A percentile compares a stretch with the other conserved stretches of the same genome.
Evolutionary conservation across 2,888 invertebrate genomes (phyloP).

Genomic region (Drepana falcataria): DNA sequence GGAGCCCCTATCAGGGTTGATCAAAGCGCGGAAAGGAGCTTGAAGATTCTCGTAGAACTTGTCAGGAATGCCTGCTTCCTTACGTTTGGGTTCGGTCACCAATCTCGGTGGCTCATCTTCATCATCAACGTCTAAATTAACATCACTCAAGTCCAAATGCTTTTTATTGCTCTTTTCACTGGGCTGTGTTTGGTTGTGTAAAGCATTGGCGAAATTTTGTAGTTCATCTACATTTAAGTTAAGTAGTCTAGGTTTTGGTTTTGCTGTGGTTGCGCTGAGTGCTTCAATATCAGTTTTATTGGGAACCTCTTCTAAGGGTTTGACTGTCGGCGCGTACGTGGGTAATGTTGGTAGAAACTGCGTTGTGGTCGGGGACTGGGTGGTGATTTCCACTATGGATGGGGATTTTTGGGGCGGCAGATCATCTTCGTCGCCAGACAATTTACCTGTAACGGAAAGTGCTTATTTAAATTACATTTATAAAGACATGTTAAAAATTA

Average conservation of each 20-base stretch:
- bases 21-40: constrained; percentile 57
- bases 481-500: constrained; percentile 14
- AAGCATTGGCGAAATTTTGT: constrained; percentile 60
- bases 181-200: constrained; percentile 61
- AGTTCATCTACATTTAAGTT: constrained; percentile 65
- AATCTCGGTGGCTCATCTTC: constrained; percentile 61
- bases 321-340: constrained; percentile 9
- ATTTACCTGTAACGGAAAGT: constrained; percentile 51
- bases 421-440: constrained; percentile 56
- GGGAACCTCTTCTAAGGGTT: neutral
- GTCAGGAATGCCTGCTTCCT: constrained; percentile 42
- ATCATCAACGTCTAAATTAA: constrained; percentile 83
- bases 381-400: constrained; percentile 9
- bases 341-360: constrained; percentile 22
- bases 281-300: neutral
- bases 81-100: constrained; percentile 31
- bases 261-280: constrained; percentile 10
- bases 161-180: constrained; percentile 41
- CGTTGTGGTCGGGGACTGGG: constrained; percentile 16
- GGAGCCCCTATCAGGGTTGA: constrained; percentile 44
- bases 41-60: constrained; percentile 64
- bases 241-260: constrained; percentile 55
- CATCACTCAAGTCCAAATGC: constrained; percentile 84
- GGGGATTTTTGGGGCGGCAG: constrained; percentile 18
- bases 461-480: constrained; percentile 6